A percentile compares a stretch with the other conserved stretches of the same genome.
phyloP scores from a whole-genome alignment of 1,140 invertebrate species.

The Zaprionus lachaisei region DNA sequence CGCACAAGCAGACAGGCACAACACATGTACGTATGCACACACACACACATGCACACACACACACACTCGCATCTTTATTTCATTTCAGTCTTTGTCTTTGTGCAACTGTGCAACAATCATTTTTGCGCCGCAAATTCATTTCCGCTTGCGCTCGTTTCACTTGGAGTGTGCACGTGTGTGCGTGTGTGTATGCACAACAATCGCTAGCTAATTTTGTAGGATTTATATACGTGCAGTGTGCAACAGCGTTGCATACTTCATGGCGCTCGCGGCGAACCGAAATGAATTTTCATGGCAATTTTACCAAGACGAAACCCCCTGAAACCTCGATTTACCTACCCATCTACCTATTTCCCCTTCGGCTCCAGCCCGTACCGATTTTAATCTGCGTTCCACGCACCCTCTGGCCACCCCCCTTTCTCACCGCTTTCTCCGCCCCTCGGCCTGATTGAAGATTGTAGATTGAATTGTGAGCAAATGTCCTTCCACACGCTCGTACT shows the following conservation, averaged over 20 bases:
- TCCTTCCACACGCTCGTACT: constrained; percentile 30
- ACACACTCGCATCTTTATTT: constrained; percentile 47
- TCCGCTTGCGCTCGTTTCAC: constrained; percentile 61
- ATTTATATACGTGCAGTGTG: constrained; percentile 43
- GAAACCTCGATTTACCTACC: neutral
- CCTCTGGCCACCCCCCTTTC: no score
- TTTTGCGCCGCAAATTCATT: constrained; percentile 79
- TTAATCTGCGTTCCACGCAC: constrained; percentile 35
- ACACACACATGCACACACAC: neutral
- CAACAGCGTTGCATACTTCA: constrained; percentile 44
- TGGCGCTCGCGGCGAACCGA: constrained; percentile 23
- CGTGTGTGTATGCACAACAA: constrained; percentile 47
- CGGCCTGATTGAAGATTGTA: constrained; percentile 46
- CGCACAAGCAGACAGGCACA: constrained; percentile 13
- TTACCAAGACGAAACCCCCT: constrained; percentile 21
- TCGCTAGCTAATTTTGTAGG: constrained; percentile 63
- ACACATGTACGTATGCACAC: neutral
- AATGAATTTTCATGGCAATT: constrained; percentile 61
- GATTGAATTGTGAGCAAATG: constrained; percentile 56
- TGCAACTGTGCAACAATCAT: constrained; percentile 77
- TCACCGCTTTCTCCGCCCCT: neutral
- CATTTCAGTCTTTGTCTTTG: constrained; percentile 60
- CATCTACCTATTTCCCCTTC: neutral
- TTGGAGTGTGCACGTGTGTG: constrained; percentile 15
- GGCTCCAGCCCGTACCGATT: constrained; percentile 28